Conservation (phyloP, 2,888 invertebrate genomes). For the Junonia oenone region DNA sequence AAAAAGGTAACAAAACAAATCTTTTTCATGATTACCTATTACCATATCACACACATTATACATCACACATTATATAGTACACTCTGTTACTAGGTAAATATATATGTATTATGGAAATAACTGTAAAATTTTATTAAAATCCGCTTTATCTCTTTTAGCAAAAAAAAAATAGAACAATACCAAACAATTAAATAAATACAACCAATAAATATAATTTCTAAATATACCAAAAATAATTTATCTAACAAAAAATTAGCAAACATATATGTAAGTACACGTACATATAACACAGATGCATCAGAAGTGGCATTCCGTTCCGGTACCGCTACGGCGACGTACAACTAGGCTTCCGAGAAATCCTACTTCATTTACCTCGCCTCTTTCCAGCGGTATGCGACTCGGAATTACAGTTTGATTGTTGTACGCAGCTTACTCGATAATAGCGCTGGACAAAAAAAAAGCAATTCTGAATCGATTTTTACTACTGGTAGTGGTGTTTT, state of each 20-base stretch:
- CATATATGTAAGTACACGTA: conserved; percentile 9
- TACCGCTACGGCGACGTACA: conserved; percentile 24
- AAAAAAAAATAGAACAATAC: too few relatives aligned
- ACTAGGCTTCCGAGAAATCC: conserved; percentile 30
- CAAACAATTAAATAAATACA: too few relatives aligned
- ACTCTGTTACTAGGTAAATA: too few relatives aligned
- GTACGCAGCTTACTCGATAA: conserved; percentile 1
- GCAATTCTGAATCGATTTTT: background rate
- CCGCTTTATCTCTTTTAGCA: too few relatives aligned
- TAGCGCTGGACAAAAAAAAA: background rate
- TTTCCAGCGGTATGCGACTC: conserved; percentile 29
- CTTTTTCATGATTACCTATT: too few relatives aligned
- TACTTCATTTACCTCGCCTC: conserved; percentile 30
- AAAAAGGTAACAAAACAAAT: too few relatives aligned
- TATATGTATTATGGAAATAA: too few relatives aligned
- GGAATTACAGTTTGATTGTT: conserved; percentile 32
- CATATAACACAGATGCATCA: conserved; percentile 25
- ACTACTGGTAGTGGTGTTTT: background rate
- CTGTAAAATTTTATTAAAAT: too few relatives aligned
- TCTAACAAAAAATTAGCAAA: background rate
- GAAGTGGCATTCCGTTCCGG: conserved; percentile 26
- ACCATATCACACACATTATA: too few relatives aligned
- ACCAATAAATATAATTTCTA: too few relatives aligned
- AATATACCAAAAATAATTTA: background rate
- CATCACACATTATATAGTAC: too few relatives aligned